Base-by-base conservation (phyloP, 2,888 invertebrate genomes). In the Chaetoderma sp. region DNA sequence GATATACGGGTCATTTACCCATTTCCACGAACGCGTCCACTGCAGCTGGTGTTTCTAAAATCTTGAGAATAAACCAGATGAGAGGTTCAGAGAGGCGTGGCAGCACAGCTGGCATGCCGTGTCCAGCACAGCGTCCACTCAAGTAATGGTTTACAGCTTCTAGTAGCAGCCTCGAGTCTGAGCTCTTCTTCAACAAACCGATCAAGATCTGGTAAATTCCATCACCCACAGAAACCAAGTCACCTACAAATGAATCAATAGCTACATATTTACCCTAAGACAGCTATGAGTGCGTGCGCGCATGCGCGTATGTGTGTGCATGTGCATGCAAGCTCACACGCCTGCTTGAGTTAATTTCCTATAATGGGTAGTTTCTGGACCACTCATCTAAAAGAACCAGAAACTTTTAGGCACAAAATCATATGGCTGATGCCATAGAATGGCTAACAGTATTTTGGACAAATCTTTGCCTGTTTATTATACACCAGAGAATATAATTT, bases 11-110 rank as follows among this genome's bases (percentile, higher is more conserved):
- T n/a, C n/a, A n/a, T 81, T 73, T 65, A 84, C 84, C 94, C 82
- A 93, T 90, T 66, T 91, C 90, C 0, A 92, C 90, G 84, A 95
- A 95, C 16, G 91, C 91, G 55, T 90, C 89, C 5, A 95, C 88
- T 1, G 93, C 91, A 42, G 91, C 91, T 55, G 93, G 91, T 45
- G 91, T 92, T 81, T 94, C 93, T 52, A 96, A 87, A 6, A 94
- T 91, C 78, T 92, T 91, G 13, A 94, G 88, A 39, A 94, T 91
- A 78, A 95, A 92, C 90, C 93, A 93, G 58, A 95, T 90, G 83
- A 96, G 89, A 2, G 94, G 94, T 85, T 95, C 94, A 0, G 95
- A 95, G 8, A 96, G 87, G 71, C 91, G 90, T n/a, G n/a, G n/a
- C n/a, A n/a, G n/a, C n/a, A n/a, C n/a, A 72, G 89, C 88, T 10